Percentiles rank a stretch among this genome's conserved stretches.
These are phyloP conservation scores for Diachasma alloeum DNA, from an alignment of 1,140 invertebrate genomes.

Conservation along the genomic window DNA sequence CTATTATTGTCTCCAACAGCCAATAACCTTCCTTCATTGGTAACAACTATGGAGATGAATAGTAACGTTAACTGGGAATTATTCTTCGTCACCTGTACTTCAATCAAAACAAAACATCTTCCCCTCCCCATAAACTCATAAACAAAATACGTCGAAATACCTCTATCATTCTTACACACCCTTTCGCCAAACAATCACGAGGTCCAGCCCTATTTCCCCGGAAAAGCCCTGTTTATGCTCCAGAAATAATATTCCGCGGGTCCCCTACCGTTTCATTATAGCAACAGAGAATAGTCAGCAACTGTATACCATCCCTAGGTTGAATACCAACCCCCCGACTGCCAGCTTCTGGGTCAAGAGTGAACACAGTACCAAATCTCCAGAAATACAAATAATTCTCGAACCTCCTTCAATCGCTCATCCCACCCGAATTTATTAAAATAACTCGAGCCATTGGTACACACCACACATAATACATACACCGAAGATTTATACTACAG, in stretches of 20 bases:
- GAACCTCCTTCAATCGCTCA: neutral
- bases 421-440: neutral
- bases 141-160: too few species aligned
- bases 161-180: too few species aligned
- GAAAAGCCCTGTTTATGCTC: neutral
- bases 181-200: too few species aligned
- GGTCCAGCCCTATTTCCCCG: too few species aligned
- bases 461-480: neutral
- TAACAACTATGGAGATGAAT: too few species aligned
- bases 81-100: too few species aligned
- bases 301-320: neutral
- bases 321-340: neutral
- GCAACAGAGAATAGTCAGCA: neutral
- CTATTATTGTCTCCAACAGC: too few species aligned
- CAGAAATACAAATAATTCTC: too few species aligned
- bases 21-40: too few species aligned
- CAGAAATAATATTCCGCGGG: neutral
- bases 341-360: neutral
- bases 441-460: neutral
- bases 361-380: neutral
- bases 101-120: too few species aligned
- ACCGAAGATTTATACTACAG: slow-evolving; percentile 11
- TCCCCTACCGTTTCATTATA: neutral
- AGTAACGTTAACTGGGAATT: too few species aligned
- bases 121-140: too few species aligned